These are phyloP conservation scores for Tenthredo amoena DNA, from an alignment of 2,888 invertebrate species.

Conservation along the genomic window DNA sequence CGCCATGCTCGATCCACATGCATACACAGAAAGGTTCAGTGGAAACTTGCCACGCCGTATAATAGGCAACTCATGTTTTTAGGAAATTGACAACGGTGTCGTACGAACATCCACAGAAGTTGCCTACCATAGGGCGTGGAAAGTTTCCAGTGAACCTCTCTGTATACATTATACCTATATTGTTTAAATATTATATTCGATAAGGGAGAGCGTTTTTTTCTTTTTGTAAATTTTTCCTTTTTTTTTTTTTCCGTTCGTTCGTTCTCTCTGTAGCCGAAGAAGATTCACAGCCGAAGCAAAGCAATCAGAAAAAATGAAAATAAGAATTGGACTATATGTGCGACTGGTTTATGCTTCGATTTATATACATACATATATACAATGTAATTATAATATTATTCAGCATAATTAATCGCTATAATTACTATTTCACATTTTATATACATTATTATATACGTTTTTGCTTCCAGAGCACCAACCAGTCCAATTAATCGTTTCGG, in stretches of 20 bases:
- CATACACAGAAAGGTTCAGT: not conserved
- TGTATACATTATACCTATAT: not conserved
- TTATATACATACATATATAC: slow-evolving; percentile 6
- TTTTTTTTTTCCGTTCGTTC: not conserved
- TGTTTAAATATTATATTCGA: not conserved
- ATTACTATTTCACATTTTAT: not conserved
- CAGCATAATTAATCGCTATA: not conserved
- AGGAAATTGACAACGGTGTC: no score
- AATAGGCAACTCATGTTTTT: no score
- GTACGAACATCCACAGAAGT: no score
- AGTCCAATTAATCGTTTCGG: slow-evolving; percentile 37
- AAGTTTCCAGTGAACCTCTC: no score
- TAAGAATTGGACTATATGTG: slow-evolving; percentile 19
- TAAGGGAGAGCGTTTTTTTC: not conserved
- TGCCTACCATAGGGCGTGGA: no score
- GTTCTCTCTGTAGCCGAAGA: slow-evolving; percentile 15
- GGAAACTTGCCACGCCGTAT: no score
- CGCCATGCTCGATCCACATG: slow-evolving; percentile 3
- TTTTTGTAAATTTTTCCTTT: not conserved
- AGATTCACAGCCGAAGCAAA: slow-evolving; percentile 40
- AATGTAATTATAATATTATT: not conserved
- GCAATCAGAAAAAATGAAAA: slow-evolving; percentile 9
- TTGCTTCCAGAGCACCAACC: slow-evolving; percentile 31
- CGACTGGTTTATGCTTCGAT: slow-evolving; percentile 41
- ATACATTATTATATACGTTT: not conserved